These are phyloP conservation scores for Cardinalis cardinalis DNA, from an alignment of 2,113 vertebrate genomes.

Conservation along the genomic window DNA sequence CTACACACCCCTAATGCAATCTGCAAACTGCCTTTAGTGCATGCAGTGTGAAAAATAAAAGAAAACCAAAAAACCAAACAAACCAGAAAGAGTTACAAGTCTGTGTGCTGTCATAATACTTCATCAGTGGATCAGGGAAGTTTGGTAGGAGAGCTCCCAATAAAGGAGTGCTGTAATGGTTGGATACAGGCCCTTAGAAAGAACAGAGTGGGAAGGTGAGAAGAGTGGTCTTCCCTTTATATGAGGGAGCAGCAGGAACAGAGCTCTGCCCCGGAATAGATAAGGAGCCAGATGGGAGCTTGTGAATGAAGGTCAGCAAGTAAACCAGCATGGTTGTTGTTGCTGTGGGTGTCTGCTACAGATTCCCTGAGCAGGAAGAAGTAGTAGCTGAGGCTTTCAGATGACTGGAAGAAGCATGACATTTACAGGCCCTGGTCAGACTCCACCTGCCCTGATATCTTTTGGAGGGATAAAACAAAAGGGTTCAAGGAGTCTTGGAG, in stretches of 20 bases:
- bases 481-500: background rate
- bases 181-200: background rate
- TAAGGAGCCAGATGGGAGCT: background rate
- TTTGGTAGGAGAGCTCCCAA: background rate
- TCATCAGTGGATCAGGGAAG: background rate
- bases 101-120: background rate
- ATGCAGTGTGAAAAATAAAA: background rate
- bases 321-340: background rate
- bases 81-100: background rate
- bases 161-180: background rate
- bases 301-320: background rate
- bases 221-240: background rate
- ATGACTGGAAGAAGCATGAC: background rate
- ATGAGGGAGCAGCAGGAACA: background rate
- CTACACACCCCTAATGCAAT: background rate
- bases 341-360: background rate
- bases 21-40: background rate
- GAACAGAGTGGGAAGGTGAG: background rate
- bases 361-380: background rate
- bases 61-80: background rate
- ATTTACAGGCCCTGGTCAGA: background rate
- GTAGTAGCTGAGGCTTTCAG: background rate
- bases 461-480: background rate
- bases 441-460: background rate
- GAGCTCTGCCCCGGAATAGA: fast-evolving